A percentile compares a stretch with the other conserved stretches of the same genome.
Evolutionary conservation across 1,140 invertebrate species (phyloP).

Genomic region (Eueides isabella): DNA sequence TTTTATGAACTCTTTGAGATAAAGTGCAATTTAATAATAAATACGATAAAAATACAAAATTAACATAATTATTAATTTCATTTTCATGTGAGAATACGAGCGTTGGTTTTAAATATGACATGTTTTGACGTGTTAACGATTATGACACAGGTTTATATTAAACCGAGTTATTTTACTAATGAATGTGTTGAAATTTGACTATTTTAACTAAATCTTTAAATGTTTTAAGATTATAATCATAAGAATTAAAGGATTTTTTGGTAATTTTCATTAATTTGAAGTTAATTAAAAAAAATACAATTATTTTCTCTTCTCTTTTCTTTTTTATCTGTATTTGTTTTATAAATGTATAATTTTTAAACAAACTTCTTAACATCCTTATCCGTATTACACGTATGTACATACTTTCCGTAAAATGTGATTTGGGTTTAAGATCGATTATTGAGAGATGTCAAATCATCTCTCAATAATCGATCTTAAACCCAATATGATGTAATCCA

Average conservation of each 20-base stretch:
- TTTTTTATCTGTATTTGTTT: too few species aligned
- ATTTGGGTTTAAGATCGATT: too few species aligned
- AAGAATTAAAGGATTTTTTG: too few species aligned
- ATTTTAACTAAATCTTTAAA: neutral
- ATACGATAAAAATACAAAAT: conserved; percentile 50
- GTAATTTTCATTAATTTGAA: neutral
- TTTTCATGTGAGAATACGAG: conserved; percentile 49
- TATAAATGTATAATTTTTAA: too few species aligned
- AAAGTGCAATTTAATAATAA: conserved; percentile 46
- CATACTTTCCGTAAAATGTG: too few species aligned
- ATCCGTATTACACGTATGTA: too few species aligned
- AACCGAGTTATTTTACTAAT: conserved; percentile 48
- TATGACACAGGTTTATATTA: conserved; percentile 55
- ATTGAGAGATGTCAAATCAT: too few species aligned
- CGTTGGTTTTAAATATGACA: conserved; percentile 62
- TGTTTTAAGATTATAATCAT: neutral
- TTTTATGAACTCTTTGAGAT: conserved; percentile 46
- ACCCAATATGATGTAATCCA: neutral
- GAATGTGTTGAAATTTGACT: conserved; percentile 48
- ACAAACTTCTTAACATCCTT: too few species aligned
- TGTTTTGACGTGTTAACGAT: conserved; percentile 68
- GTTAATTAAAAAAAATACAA: too few species aligned
- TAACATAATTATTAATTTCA: conserved; percentile 58
- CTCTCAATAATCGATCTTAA: neutral
- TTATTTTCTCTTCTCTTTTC: too few species aligned